Evolutionary conservation across 2,113 vertebrate genomes (phyloP), one percentile per base, ranked within the genome.

Genomic region (Micromys minutus): DNA sequence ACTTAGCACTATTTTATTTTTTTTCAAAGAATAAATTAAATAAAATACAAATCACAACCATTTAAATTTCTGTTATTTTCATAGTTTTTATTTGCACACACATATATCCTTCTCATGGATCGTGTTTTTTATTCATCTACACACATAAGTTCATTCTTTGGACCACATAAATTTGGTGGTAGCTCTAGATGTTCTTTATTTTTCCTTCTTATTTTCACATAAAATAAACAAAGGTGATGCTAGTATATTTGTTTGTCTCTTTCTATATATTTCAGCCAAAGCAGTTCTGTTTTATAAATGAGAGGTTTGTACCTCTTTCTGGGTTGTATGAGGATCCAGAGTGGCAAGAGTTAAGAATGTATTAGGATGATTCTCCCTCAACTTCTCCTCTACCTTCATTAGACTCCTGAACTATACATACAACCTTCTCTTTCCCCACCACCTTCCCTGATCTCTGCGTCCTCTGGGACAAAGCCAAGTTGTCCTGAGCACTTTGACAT

Each of bases 251-350:
- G 31, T 92, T 86, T 94, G 31, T 5, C 3, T 87, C 39, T 76
- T 11, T 55, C 13, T 80, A 16, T 29, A 85, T 17, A 39, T 81
- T 88, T 34, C 12, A 81, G 34, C 2, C 4, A 3, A 81, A 94
- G n/a, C 47, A 91, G 10, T 71, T 94, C 45, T 36, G 59, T 85
- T 85, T 65, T 24, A 94, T 45, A 89, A 83, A 87, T 80, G 9
- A 59, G 29, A 95, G 0, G 1, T 71, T 24, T 86, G 12, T 7
- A 29, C 3, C 16, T 91, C 26, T 55, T 57, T 74, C 36, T 83
- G 3, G 7, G 50, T 22, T 63, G 19, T 81, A 15, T 39, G 87
- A 69, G 42, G 31, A 80, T 57, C 15, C 34, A 11, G 13, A 85
- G 72, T 84, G 87, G 77, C 22, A 86, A 17, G 65, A 19, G 4